Evolutionary conservation across 1,140 invertebrate genomes (phyloP).

Genomic region (Vanessa atalanta): DNA sequence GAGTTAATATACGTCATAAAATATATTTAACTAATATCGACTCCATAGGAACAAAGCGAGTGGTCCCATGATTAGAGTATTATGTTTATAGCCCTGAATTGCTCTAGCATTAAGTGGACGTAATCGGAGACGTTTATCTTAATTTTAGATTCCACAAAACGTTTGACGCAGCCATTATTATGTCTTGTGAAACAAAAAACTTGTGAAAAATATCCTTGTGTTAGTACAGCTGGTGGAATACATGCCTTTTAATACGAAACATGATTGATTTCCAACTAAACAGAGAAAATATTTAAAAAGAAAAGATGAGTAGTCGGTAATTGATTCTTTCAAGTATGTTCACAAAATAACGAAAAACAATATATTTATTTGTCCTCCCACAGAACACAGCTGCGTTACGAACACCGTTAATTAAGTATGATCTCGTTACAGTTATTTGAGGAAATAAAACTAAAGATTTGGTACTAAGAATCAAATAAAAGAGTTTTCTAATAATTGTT

Average conservation of each 20-base stretch:
- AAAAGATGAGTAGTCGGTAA: no score
- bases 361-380: no score
- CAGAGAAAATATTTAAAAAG: no score
- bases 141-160: constrained; percentile 74
- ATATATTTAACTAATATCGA: not conserved
- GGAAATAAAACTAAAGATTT: no score
- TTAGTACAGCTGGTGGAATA: not conserved
- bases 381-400: no score
- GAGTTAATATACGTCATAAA: not conserved
- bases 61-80: constrained; percentile 65
- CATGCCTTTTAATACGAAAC: not conserved
- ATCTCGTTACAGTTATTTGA: no score
- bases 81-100: constrained; percentile 74
- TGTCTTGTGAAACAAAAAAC: constrained; percentile 16
- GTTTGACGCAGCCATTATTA: constrained; percentile 66
- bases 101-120: constrained; percentile 69
- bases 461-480: no score
- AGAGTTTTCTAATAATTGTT: no score
- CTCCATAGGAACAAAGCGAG: not conserved
- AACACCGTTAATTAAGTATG: no score
- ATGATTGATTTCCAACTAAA: no score
- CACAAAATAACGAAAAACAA: no score
- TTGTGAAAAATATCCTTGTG: constrained; percentile 23
- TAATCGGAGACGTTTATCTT: constrained; percentile 76
- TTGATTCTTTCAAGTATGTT: no score